Conservation (phyloP, 1,140 invertebrate species). For the Drosophila grimshawi region DNA sequence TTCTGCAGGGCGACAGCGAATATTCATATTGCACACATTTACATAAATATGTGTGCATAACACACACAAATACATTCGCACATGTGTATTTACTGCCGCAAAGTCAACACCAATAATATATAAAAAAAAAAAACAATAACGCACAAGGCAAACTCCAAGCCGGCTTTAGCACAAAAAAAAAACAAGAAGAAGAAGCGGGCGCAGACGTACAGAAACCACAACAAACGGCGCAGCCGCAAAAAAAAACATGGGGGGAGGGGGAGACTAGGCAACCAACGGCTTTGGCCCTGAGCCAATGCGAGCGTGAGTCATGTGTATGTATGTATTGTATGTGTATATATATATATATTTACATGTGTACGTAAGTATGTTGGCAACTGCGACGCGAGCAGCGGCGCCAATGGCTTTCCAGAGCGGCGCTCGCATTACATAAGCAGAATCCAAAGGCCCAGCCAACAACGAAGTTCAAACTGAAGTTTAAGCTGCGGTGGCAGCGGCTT, state of each 20-base stretch:
- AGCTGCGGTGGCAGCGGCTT: conserved; percentile 40
- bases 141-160: conserved; percentile 56
- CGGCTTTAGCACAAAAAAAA: conserved; percentile 55
- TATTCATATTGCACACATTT: conserved; percentile 26
- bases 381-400: conserved; percentile 57
- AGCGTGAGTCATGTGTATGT: conserved; percentile 51
- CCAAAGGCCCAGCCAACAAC: conserved; percentile 1
- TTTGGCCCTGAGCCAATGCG: conserved; percentile 49
- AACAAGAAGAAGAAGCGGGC: conserved; percentile 30
- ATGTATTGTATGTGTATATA: neutral
- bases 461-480: conserved; percentile 18
- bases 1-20: conserved; percentile 12
- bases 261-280: conserved; percentile 15
- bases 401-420: conserved; percentile 41
- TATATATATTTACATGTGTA: neutral
- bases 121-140: conserved; percentile 39
- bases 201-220: conserved; percentile 61
- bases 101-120: conserved; percentile 53
- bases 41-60: neutral
- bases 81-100: conserved; percentile 27
- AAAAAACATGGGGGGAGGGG: neutral
- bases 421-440: conserved; percentile 63
- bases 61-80: conserved; percentile 9
- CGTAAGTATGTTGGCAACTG: conserved; percentile 11
- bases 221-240: conserved; percentile 65